A percentile compares a stretch with the other conserved stretches of the same genome.
Evolutionary conservation across 1,140 invertebrate species (phyloP).

Genomic region (Harlomillsia oculata): DNA sequence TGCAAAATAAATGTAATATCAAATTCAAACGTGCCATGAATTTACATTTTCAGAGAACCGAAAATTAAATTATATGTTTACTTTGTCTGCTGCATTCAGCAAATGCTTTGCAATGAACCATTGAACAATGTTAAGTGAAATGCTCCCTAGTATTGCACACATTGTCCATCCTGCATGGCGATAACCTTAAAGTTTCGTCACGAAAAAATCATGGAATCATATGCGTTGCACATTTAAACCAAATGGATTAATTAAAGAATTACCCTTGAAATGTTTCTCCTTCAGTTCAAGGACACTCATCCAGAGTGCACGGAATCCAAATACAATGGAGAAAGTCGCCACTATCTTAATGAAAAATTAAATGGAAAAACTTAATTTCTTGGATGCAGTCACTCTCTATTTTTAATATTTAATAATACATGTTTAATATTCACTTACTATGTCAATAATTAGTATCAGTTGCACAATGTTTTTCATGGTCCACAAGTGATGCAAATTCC

Average conservation of each 20-base stretch:
- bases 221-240: background rate
- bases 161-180: background rate
- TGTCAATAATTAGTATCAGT: conserved; percentile 11
- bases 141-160: background rate
- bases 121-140: background rate
- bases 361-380: background rate
- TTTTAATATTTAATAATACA: background rate
- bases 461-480: conserved; percentile 7
- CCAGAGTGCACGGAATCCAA: too few species aligned
- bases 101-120: background rate
- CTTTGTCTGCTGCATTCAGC: background rate
- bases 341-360: background rate
- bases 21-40: too few species aligned
- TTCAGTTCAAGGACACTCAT: too few species aligned
- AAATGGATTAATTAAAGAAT: background rate
- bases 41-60: too few species aligned
- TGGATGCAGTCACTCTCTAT: background rate
- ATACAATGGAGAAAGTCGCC: background rate
- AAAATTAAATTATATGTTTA: too few species aligned
- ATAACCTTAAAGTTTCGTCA: background rate
- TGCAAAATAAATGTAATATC: too few species aligned
- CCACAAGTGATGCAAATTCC: background rate
- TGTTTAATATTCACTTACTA: conserved; percentile 10
- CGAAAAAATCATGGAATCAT: background rate
- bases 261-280: background rate